phyloP scores from a whole-genome alignment of 2,113 vertebrate species.

The Gasterosteus aculeatus region DNA sequence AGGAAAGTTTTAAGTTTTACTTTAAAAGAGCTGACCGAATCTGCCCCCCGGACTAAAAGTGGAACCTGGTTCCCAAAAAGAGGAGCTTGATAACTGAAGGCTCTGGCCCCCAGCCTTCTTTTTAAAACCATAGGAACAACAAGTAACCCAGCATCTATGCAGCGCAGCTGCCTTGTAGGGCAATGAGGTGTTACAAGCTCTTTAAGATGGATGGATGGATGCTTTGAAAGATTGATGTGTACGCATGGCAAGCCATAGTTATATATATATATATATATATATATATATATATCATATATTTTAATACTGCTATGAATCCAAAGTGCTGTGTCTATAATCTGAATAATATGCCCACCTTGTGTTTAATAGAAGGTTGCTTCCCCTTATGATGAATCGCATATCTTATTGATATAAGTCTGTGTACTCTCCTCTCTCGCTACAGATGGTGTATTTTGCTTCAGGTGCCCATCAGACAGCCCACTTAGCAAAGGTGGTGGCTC shows the following conservation, averaged over 20 bases:
- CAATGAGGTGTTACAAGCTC: too few relatives aligned
- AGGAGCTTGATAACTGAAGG: too few relatives aligned
- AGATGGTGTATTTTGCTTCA: slow-evolving; percentile 87
- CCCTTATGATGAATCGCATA: not conserved
- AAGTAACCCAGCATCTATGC: too few relatives aligned
- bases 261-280: too few relatives aligned
- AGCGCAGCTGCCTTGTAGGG: too few relatives aligned
- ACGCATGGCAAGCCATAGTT: not conserved
- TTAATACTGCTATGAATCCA: not conserved
- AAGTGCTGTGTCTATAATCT: not conserved
- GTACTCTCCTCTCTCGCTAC: not conserved
- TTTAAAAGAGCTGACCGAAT: too few relatives aligned
- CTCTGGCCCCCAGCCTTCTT: too few relatives aligned
- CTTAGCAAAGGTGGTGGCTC: slow-evolving; percentile 89
- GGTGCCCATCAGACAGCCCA: slow-evolving; percentile 81
- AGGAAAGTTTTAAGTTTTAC: too few relatives aligned
- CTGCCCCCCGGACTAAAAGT: too few relatives aligned
- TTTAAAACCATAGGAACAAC: too few relatives aligned
- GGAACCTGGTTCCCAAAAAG: too few relatives aligned
- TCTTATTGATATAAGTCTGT: slow-evolving; percentile 3
- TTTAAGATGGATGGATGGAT: not conserved
- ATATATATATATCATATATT: not conserved
- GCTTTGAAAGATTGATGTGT: not conserved
- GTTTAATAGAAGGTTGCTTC: not conserved
- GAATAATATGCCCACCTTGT: not conserved